Base-by-base conservation (phyloP, 2,113 vertebrate species). In the Struthio camelus region DNA sequence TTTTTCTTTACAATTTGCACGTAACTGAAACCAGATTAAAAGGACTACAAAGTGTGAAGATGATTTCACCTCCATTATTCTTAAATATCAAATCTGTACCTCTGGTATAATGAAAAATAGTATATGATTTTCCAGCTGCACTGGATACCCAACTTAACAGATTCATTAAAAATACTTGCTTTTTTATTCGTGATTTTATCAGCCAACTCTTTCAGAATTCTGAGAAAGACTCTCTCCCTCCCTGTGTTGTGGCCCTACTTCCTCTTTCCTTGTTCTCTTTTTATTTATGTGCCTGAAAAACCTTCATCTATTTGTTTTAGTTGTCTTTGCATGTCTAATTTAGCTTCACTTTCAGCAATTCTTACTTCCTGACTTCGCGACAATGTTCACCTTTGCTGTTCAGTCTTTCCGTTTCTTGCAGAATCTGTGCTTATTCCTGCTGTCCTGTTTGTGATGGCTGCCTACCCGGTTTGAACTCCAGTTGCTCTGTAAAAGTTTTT, bases 211-310 rank as follows among this genome's bases (percentile, higher is more conserved):
- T 18, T 14, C 34, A 82, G 48, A 76, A 83, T 77, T 89, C 70
- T 67, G 79, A 87, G 93, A 88, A 83, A 85, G 75, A 79, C 7
- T 2, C 62, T 82, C 42, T 51, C 79, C 51, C 62, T 94, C 1
- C 1, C 11, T 90, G 58, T 28, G 14, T 19, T 69, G 48, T 9
- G 2, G 42, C 53, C 48, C 34, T 77, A 62, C 66, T 93, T 96
- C 94, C 85, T 90, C 56, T 83, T 94, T 96, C 85, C 40, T 80
- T 56, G 36, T 89, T 89, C 51, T 89, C 40, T 62, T 17, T 59
- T 27, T 32, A 11, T 46, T 69, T 18, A 15, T 12, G 36, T 46
- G 38, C 46, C 53, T 69, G 48, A 76, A 82, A 82, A 91, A 32
- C 58, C 24, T 80, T 82, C 19, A 38, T 65, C 84, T 85, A 11